Evolutionary conservation across 2,888 invertebrate species (phyloP).

Genomic region (Prosopocoilus inquinatus): DNA sequence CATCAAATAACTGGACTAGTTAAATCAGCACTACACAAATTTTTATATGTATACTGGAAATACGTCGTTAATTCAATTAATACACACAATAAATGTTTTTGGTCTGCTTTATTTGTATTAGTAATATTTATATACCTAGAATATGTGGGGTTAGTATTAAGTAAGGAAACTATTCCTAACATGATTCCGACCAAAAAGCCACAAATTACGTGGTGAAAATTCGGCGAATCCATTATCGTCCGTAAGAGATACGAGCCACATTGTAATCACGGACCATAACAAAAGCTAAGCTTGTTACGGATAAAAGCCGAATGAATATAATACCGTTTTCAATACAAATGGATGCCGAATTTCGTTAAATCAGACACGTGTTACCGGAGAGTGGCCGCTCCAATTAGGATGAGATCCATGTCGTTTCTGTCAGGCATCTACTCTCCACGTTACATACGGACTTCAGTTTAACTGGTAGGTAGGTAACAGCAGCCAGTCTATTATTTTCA

Average conservation of each 20-base stretch:
- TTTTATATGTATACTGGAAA: too few relatives aligned
- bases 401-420: constrained; percentile 3
- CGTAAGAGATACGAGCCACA: constrained; percentile 33
- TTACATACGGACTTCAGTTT: constrained; percentile 20
- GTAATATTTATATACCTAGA: too few relatives aligned
- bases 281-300: constrained; percentile 38
- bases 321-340: constrained; percentile 36
- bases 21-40: too few relatives aligned
- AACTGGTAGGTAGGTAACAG: constrained; percentile 35
- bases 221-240: constrained; percentile 9
- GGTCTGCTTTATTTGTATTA: too few relatives aligned
- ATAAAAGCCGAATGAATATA: constrained; percentile 34
- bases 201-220: too few relatives aligned
- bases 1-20: too few relatives aligned
- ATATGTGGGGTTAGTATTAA: too few relatives aligned
- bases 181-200: too few relatives aligned
- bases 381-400: constrained; percentile 44
- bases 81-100: too few relatives aligned
- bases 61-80: too few relatives aligned
- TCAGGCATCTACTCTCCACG: neutral
- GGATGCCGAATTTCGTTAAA: constrained; percentile 40
- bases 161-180: too few relatives aligned
- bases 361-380: constrained; percentile 41
- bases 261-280: constrained; percentile 33
- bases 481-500: constrained; percentile 27